Evolutionary conservation across 2,113 vertebrate genomes (phyloP), one percentile per base, ranked within the genome.

Genomic region (Pygathrix nemaeus): DNA sequence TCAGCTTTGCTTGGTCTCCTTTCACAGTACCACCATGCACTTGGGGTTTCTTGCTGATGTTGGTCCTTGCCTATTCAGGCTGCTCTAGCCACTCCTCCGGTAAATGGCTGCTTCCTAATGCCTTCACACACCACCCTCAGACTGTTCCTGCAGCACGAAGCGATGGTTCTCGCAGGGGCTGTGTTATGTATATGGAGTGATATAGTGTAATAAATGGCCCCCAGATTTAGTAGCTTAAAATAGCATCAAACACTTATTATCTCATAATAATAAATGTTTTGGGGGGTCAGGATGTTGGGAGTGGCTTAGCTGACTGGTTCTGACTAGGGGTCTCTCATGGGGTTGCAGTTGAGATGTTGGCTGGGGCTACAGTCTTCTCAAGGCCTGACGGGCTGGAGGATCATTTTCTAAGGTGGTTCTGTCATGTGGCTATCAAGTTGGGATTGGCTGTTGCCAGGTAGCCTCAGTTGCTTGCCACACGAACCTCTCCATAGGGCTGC

Each of bases 1-100:
- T 94, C 68, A 81, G 48, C 78, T 88, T 79, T 95, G 90, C 78
- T 43, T 50, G 68, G 9, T 97, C 78, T 97, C 88, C 73, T 85
- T 92, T 73, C 25, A 79, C 10, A 45, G 64, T 76, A 43, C 38
- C 30, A 57, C 32, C 32, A 5, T 61, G 6, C 35, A 2, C 61
- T 57, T 73, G 57, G 35, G 10, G 83, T 78, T 90, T 88, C 96
- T 92, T 90, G 30, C 32, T 57, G 27, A 50, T 21, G 16, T 35
- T 8, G 88, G 59, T 68, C 40, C 14, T 79, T 52, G 78, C 45
- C n/a, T 72, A 5, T 82, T 95, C 30, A 48, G 55, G 23, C 66
- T n/a, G 8, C 55, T 55, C 50, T 38, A 13, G 82, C 50, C 78
- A 72, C 55, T 27, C 61, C 9, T 48, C 23, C 10, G 4, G 48